phyloP scores from a whole-genome alignment of 2,797 vertebrate genomes.

The Botia almorhae region DNA sequence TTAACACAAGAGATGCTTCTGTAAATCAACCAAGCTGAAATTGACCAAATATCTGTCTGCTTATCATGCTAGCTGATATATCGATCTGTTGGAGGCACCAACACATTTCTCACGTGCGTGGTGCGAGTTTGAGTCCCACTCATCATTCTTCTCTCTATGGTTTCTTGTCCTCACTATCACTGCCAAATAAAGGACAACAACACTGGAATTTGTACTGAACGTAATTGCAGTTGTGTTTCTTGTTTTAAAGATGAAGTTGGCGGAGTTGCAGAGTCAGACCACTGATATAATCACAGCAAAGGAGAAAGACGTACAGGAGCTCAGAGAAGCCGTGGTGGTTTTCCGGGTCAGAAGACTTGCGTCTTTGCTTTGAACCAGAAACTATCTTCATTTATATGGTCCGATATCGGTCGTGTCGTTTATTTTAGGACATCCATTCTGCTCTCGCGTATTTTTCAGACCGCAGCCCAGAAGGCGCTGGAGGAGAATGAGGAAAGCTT shows the following conservation, averaged over 20 bases:
- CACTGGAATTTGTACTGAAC: background rate
- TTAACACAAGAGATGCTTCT: background rate
- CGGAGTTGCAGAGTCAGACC: background rate
- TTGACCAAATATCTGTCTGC: background rate
- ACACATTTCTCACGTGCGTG: constrained; percentile 16
- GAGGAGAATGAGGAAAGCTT: constrained; percentile 35
- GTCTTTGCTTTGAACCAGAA: background rate
- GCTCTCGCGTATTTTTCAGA: constrained; percentile 11
- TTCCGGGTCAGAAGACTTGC: constrained; percentile 38
- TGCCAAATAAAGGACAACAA: background rate
- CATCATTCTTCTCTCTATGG: background rate
- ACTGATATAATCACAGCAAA: constrained; percentile 31
- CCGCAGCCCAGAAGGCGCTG: constrained; percentile 10
- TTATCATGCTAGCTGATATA: background rate
- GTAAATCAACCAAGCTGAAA: background rate
- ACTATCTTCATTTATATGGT: background rate
- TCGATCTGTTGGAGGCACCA: background rate
- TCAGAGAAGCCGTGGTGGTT: constrained; percentile 22
- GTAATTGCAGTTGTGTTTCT: background rate
- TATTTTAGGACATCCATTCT: constrained; percentile 8
- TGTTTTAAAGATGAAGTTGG: constrained; percentile 34
- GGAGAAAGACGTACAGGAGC: constrained; percentile 27
- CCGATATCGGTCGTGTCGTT: background rate
- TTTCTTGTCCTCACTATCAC: background rate
- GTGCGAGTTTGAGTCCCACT: background rate